A percentile compares a stretch with the other conserved stretches of the same genome.
These are phyloP conservation scores for Acrossocheilus fasciatus DNA, from an alignment of 2,797 vertebrate species.

Conservation along the genomic window DNA sequence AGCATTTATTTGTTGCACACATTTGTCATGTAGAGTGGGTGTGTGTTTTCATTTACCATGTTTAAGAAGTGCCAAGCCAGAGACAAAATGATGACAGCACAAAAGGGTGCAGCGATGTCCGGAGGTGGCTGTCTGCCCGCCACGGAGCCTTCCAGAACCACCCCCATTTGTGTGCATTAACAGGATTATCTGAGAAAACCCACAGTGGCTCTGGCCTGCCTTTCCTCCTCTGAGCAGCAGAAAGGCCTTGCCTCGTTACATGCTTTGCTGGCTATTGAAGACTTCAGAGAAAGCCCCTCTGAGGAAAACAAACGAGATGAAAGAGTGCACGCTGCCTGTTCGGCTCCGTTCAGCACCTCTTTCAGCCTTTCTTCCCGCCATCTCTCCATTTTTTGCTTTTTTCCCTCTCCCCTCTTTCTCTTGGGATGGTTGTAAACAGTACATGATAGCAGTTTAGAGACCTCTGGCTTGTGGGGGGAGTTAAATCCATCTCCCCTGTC, in stretches of 20 bases:
- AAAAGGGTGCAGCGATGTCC: constrained; percentile 60
- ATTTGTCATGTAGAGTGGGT: neutral
- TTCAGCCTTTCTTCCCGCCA: constrained; percentile 41
- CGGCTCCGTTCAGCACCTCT: constrained; percentile 57
- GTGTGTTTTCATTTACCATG: constrained; percentile 13
- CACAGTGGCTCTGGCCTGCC: constrained; percentile 58
- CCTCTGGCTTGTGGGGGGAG: constrained; percentile 60
- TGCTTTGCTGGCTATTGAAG: constrained; percentile 68
- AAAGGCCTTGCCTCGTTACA: constrained; percentile 63
- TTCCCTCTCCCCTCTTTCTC: constrained; percentile 47
- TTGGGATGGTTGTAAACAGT: constrained; percentile 62
- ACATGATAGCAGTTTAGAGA: constrained; percentile 67
- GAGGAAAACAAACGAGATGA: constrained; percentile 66
- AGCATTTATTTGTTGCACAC: neutral
- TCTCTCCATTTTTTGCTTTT: constrained; percentile 45
- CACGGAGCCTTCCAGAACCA: constrained; percentile 59
- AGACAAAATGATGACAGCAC: constrained; percentile 53
- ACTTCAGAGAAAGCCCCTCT: constrained; percentile 66
- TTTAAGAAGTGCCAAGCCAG: constrained; percentile 36
- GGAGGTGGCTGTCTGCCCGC: constrained; percentile 59
- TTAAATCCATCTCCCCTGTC: constrained; percentile 61
- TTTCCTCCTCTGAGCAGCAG: constrained; percentile 57
- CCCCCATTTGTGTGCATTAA: constrained; percentile 68
- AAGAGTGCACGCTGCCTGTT: constrained; percentile 61
- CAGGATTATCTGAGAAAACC: constrained; percentile 65